Base-by-base conservation (phyloP, 2,888 invertebrate genomes). In the Arge pagana region DNA sequence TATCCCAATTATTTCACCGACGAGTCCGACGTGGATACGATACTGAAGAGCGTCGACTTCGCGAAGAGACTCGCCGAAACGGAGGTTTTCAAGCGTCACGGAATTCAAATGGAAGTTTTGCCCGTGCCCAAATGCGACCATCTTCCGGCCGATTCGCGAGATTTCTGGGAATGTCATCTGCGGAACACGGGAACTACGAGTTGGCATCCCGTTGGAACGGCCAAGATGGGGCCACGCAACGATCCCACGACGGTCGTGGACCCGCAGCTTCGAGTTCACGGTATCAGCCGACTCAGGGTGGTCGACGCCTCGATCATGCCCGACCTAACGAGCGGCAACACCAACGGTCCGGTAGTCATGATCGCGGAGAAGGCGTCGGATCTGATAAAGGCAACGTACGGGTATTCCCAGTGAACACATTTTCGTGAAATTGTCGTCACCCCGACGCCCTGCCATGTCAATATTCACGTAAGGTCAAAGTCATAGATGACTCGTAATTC, bases 1-100 rank as follows among this genome's bases (percentile, higher is more conserved):
- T 86, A 96, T 74, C 91, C 97, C 2, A 93, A 96, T 68, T 98
- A 98, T 72, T 89, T 96, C 63, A 86, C 87, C 55, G 86, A 94
- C 73, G 86, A 88, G 0, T 72, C 82, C 52, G 93, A 90, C 71
- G 87, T 90, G 0, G 84, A 86, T 48, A 85, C 86, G 0, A 78
- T 94, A n/a, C 89, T 93, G 0, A 93, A 93, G 74, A 93, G 91
- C 2, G 87, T 87, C 1, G 89, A 89, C 68, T 85, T 90, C 50
- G 89, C 89, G 1, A 62, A 89, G 19, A 76, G 82, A 63, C 85
- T 93, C 3, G 86, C 87, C 51, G 85, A 89, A 61, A 86, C 89
- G 0, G 82, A 85, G 51, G 87, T 89, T 0, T 93, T 93, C 68
- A 85, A 86, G 64, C 89, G 90, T 68, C 92, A 91, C 62, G 88